Base-by-base conservation (phyloP, 2,113 vertebrate genomes). In the Poeciliopsis prolifica region DNA sequence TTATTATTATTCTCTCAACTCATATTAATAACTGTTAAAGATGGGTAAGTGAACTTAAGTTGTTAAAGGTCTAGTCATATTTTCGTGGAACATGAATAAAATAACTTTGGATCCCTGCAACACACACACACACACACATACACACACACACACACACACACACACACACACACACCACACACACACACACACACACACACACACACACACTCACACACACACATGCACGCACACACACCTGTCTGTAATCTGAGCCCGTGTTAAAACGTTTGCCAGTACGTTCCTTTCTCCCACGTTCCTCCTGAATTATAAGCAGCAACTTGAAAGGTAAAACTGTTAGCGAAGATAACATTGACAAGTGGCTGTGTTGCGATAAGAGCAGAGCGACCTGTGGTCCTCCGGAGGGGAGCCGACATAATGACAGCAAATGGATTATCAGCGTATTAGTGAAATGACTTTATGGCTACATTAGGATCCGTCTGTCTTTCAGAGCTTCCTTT, bases 191-290 rank as follows among this genome's bases (percentile, higher is more conserved):
- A 3, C 29, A 17, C 1, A 31, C 24, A 64, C 13, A 33, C 15
- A 64, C 15, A 22, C 30, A 33, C 5, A 22, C 29, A 3, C 29
- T 0, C 31, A 15, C 1, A 30, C 24, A 60, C 13, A 64, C 14
- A 33, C 15, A 24, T 17, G 35, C 15, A 68, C 35, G 60, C 4
- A 61, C 28, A 48, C 30, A 60, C 26, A 71, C 10, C 3, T 10
- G 64, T 14, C 30, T 4, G 5, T 72, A 70, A 70, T 51, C 26
- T 66, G 65, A 78, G 29, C 70, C 66, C 72, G 68, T 0, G 62
- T 26, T 19, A 22, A n/a, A 83, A 72, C 44, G 42, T 84, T 74
- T 84, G 81, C 81, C 69, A 79, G 71, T 68, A 3, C 29, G 15
- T 58, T 17, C 30, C 5, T 37, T 82, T 71, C 58, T 79, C 75